These are phyloP conservation scores for Struthidea cinerea DNA, from an alignment of 2,113 vertebrate genomes.

Conservation along the genomic window DNA sequence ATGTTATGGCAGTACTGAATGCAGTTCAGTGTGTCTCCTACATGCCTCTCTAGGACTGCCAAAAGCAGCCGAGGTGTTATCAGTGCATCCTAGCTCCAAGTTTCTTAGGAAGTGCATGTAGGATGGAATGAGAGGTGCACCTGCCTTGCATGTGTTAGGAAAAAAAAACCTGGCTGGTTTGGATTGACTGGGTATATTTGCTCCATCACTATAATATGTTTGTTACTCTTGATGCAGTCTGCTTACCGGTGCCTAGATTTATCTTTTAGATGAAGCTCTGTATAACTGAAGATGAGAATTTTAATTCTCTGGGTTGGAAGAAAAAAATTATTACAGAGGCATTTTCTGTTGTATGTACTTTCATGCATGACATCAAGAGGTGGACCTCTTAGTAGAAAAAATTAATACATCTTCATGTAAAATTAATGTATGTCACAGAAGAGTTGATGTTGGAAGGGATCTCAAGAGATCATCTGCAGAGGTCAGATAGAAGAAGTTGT, in stretches of 20 bases:
- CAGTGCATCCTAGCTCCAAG: background rate
- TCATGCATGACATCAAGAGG: background rate
- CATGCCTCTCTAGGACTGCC: background rate
- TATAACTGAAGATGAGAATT: background rate
- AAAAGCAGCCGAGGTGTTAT: background rate
- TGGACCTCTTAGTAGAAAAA: background rate
- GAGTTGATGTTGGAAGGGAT: background rate
- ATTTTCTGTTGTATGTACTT: background rate
- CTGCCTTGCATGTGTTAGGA: background rate
- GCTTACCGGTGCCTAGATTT: background rate
- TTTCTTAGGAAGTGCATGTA: background rate
- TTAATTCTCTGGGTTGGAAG: background rate
- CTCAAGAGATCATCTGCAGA: background rate
- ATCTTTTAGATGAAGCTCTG: background rate
- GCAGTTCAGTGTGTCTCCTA: background rate
- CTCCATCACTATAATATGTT: background rate
- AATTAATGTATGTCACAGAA: background rate
- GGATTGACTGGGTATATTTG: background rate
- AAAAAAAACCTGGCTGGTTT: background rate
- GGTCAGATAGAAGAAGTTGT: background rate
- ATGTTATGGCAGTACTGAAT: background rate
- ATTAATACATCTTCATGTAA: background rate
- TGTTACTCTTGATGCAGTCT: background rate
- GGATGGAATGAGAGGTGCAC: background rate
- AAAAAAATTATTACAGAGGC: background rate